Base-by-base conservation (phyloP, 2,888 invertebrate species). In the Microctonus aethiopoides region DNA sequence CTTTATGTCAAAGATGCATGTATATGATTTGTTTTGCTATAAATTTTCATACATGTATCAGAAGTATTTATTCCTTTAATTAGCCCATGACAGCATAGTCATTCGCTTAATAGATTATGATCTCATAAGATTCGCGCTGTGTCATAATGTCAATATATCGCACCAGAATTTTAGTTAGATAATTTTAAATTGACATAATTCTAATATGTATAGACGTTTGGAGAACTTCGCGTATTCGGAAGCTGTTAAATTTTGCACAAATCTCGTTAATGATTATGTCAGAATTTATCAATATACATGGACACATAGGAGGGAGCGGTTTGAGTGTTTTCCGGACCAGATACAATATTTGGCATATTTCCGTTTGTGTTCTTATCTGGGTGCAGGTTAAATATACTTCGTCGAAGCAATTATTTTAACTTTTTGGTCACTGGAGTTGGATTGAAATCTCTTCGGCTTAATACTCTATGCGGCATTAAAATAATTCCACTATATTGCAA, bases 151-250 rank as follows among this genome's bases (percentile, higher is more conserved):
- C 80, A 77, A 80, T 77, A 76, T 78, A 78, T 77, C 75, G 78
- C 70, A 29, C 71, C 75, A 76, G 75, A 79, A 82, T 83, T 81
- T 79, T 79, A 78, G 79, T 80, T 80, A 80, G 83, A 85, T 84
- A 83, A 83, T 85, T 83, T 81, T 81, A 75, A 72, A 75, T 74
- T 78, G 77, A 76, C 78, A 74, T 81, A 83, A 82, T 82, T 79
- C 80, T 80, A 79, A 81, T 81, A 78, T 76, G 75, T 16, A 9
- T 16, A 52, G 22, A 76, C 75, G 74, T 75, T 67, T 72, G 66
- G 72, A 76, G 74, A 36, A 69, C 74, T 77, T 76, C 70, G 68
- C 72, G 72, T 75, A 77, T 78, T 77, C 74, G 73, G 70, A 9
- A 59, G n/a, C 16, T n/a, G 62, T 26, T 29, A 24, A 26, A 39